Evolutionary conservation across 2,113 vertebrate genomes (phyloP).

Genomic region (Oryzias curvinotus): DNA sequence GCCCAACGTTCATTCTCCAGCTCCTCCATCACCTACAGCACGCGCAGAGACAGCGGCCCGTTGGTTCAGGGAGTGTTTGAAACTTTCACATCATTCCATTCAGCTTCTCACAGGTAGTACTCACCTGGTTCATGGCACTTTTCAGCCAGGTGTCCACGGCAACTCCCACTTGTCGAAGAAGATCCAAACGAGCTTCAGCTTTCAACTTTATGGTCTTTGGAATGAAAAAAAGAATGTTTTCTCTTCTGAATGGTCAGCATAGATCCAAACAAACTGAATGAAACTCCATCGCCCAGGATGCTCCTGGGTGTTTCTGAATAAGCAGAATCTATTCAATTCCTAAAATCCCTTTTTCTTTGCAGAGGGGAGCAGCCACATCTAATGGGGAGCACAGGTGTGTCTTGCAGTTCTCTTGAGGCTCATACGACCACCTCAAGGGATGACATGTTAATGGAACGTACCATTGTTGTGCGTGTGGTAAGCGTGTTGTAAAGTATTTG

Average conservation of each 20-base stretch:
- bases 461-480: too few species aligned
- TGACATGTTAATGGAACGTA: too few species aligned
- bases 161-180: conserved; percentile 94
- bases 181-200: conserved; percentile 92
- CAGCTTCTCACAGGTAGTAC: conserved; percentile 9
- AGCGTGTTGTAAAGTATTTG: too few species aligned
- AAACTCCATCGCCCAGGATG: too few species aligned
- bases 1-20: conserved; percentile 98
- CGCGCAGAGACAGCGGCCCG: conserved; percentile 56
- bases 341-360: neutral
- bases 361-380: too few species aligned
- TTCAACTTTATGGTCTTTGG: conserved; percentile 92
- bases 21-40: conserved; percentile 97
- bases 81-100: neutral
- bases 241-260: neutral
- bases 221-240: conserved; percentile 11
- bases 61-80: conserved; percentile 25
- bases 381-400: too few species aligned
- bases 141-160: conserved; percentile 96
- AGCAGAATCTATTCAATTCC: conserved; percentile 28
- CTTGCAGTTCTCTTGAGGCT: too few species aligned
- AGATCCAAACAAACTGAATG: too few species aligned
- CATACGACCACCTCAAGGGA: too few species aligned
- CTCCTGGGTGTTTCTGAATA: neutral
- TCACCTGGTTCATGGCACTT: conserved; percentile 94